Percentiles rank a stretch among this genome's conserved stretches.
These are phyloP conservation scores for Oligia strigilis DNA, from an alignment of 2,888 invertebrate genomes.

Conservation along the genomic window DNA sequence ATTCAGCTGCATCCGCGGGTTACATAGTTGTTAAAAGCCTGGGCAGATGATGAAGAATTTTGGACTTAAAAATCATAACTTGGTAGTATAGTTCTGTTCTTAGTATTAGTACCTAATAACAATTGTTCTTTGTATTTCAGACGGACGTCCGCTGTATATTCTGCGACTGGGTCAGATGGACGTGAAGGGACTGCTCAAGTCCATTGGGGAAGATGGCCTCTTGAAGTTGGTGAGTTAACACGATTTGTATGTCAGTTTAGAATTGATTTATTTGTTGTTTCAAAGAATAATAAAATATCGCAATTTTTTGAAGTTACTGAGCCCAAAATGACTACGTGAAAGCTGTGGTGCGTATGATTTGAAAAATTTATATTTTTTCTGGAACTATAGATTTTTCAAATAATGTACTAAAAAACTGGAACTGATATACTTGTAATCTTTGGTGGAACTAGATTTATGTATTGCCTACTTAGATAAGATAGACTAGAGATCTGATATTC, in stretches of 20 bases:
- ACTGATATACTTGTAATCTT: neutral
- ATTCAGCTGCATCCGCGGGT: neutral
- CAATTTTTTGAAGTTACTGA: neutral
- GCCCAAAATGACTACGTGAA: neutral
- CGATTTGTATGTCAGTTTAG: neutral
- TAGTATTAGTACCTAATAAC: neutral
- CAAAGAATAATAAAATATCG: neutral
- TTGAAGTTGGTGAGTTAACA: conserved; percentile 93
- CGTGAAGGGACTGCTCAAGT: conserved; percentile 97
- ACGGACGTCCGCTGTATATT: conserved; percentile 97
- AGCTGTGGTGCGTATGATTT: neutral
- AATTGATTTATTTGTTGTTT: neutral
- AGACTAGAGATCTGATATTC: neutral
- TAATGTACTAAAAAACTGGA: too few species aligned
- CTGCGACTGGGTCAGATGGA: conserved; percentile 98
- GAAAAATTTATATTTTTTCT: neutral
- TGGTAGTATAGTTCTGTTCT: neutral
- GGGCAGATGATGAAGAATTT: neutral
- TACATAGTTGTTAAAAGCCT: neutral
- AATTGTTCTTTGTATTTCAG: conserved; percentile 81
- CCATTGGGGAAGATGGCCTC: conserved; percentile 97
- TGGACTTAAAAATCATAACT: neutral
- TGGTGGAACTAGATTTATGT: neutral
- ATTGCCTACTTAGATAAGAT: neutral
- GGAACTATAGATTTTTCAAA: neutral